A percentile compares a stretch with the other conserved stretches of the same genome.
These are phyloP conservation scores for Empidonax alnorum DNA, from an alignment of 2,113 vertebrate species.

Conservation along the genomic window DNA sequence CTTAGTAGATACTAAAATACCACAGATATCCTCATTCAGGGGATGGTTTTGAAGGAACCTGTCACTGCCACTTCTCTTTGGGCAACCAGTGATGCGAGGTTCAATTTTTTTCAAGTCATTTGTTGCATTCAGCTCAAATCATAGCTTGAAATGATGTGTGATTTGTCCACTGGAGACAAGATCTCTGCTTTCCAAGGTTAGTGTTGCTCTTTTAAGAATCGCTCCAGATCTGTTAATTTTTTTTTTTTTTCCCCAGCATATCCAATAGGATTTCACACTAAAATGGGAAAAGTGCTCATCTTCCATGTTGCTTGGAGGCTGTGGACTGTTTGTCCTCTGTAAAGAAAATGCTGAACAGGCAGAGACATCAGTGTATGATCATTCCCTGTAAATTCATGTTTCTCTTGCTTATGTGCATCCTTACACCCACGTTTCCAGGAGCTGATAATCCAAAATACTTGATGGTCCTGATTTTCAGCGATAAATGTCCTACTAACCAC, in stretches of 20 bases:
- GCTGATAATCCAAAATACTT: background rate
- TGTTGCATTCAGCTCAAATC: background rate
- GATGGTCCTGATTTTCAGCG: background rate
- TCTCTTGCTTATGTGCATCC: background rate
- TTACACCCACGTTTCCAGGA: background rate
- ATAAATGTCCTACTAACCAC: background rate
- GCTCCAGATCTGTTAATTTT: background rate
- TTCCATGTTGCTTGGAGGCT: background rate
- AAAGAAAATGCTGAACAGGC: background rate
- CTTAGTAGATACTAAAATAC: background rate
- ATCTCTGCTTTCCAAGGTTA: background rate
- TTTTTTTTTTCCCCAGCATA: accelerated
- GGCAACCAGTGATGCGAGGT: background rate
- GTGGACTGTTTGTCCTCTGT: background rate
- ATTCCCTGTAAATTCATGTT: background rate
- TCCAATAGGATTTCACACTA: background rate
- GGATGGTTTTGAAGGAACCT: background rate
- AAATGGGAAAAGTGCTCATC: background rate
- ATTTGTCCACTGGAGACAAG: background rate
- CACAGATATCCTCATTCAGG: background rate
- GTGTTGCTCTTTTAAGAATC: background rate
- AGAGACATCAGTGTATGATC: background rate
- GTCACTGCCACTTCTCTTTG: background rate
- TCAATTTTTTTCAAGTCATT: background rate
- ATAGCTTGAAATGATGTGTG: background rate